Percentiles rank a stretch among this genome's conserved stretches.
Evolutionary conservation across 2,113 vertebrate species (phyloP).

Genomic region (Herpetotheres cachinnans): DNA sequence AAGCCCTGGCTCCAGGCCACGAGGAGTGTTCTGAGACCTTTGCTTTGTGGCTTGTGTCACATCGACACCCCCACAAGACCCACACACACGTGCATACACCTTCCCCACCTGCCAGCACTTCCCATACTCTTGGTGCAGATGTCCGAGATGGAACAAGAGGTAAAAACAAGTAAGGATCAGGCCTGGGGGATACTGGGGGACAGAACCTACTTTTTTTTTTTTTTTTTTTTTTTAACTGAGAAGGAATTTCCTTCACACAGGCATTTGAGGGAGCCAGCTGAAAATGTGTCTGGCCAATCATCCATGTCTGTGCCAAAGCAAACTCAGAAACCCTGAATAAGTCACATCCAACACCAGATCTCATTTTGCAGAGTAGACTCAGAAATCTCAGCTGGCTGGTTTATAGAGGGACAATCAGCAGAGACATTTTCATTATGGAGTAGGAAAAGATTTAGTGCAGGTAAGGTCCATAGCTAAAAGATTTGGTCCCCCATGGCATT

Average conservation of each 20-base stretch:
- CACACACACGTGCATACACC: too few species aligned
- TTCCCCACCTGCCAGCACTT: not conserved
- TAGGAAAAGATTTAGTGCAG: not conserved
- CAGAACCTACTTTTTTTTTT: not conserved
- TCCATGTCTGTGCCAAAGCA: not conserved
- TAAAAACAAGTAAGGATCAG: not conserved
- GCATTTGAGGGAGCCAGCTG: not conserved
- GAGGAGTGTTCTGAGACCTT: not conserved
- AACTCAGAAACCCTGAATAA: not conserved
- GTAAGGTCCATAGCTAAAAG: not conserved
- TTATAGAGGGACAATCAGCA: not conserved
- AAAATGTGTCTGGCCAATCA: not conserved
- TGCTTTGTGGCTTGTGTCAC: not conserved
- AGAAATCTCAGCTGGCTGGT: not conserved
- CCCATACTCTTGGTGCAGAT: not conserved
- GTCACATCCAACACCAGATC: not conserved
- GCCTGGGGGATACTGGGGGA: too few species aligned
- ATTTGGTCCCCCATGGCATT: not conserved
- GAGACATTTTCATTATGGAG: not conserved
- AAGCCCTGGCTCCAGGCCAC: not conserved
- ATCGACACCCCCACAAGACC: not conserved
- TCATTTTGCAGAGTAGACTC: not conserved
- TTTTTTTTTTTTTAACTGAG: not conserved
- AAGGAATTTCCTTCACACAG: not conserved
- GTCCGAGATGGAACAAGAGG: not conserved